Evolutionary conservation across 2,113 vertebrate species (phyloP).

Genomic region (Cheirogaleus medius): DNA sequence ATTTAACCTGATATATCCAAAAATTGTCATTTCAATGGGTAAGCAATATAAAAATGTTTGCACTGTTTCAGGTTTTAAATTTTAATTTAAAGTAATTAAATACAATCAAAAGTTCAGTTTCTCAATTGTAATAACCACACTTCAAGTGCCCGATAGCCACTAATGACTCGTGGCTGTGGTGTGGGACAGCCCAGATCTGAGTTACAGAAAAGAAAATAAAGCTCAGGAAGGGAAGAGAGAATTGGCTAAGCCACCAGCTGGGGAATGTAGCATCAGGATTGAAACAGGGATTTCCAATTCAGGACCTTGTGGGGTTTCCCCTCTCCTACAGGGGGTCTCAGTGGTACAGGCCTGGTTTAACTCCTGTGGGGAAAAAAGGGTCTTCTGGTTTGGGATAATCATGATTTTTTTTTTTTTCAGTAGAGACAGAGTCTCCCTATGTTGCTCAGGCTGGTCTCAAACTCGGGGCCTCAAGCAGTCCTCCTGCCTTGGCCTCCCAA

Average conservation of each 20-base stretch:
- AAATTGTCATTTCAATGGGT: not conserved
- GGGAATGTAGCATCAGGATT: not conserved
- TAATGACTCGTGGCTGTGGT: not conserved
- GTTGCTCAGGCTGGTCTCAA: not conserved
- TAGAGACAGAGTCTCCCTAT: not conserved
- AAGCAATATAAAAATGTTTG: not conserved
- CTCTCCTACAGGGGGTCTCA: not conserved
- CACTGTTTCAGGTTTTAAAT: not conserved
- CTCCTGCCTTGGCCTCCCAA: no score
- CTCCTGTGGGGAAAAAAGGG: not conserved
- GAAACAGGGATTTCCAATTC: not conserved
- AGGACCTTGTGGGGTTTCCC: no score
- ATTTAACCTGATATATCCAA: not conserved
- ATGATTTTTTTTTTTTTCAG: not conserved
- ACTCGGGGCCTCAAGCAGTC: no score
- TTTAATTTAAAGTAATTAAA: slow-evolving; percentile 32
- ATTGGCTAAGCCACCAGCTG: not conserved
- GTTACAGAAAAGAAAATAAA: not conserved
- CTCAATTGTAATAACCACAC: not conserved
- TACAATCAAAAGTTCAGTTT: not conserved
- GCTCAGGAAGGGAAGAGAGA: not conserved
- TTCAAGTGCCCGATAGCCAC: not conserved
- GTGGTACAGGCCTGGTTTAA: not conserved
- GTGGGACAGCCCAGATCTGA: not conserved
- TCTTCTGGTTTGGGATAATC: not conserved